These are phyloP conservation scores for Dolichotis patagonum DNA, from an alignment of 2,113 vertebrate species.

Conservation along the genomic window DNA sequence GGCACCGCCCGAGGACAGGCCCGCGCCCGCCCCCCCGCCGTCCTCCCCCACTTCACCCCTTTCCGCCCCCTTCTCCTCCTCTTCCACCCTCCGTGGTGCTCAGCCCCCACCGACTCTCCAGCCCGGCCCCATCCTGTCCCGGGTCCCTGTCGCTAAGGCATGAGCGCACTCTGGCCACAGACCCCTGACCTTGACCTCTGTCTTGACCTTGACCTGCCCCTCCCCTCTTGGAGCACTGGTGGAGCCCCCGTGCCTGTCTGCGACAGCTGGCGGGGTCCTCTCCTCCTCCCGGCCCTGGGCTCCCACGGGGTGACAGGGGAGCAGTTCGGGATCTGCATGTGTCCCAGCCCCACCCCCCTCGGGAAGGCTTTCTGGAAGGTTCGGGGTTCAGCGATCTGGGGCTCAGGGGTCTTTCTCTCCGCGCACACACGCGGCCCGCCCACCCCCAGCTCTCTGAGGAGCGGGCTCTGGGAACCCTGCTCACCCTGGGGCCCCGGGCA, in stretches of 20 bases:
- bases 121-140: too few relatives aligned
- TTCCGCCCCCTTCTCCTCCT: too few relatives aligned
- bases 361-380: not conserved
- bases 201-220: not conserved
- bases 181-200: not conserved
- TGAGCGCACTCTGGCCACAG: not conserved
- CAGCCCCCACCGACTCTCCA: too few relatives aligned
- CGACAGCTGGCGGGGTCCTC: not conserved
- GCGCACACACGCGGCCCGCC: rapidly evolving
- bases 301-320: not conserved
- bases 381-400: not conserved
- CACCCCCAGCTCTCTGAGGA: not conserved
- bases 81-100: not conserved
- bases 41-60: too few relatives aligned
- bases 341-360: not conserved
- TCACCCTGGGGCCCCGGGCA: too few relatives aligned
- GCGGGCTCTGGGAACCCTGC: not conserved
- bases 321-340: not conserved
- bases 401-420: not conserved
- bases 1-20: too few relatives aligned
- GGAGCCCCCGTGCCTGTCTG: not conserved
- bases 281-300: not conserved
- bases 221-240: not conserved
- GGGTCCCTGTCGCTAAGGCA: not conserved
- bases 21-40: too few relatives aligned